These are phyloP conservation scores for Eutrigla gurnardus DNA, from an alignment of 2,797 vertebrate species.

Conservation along the genomic window DNA sequence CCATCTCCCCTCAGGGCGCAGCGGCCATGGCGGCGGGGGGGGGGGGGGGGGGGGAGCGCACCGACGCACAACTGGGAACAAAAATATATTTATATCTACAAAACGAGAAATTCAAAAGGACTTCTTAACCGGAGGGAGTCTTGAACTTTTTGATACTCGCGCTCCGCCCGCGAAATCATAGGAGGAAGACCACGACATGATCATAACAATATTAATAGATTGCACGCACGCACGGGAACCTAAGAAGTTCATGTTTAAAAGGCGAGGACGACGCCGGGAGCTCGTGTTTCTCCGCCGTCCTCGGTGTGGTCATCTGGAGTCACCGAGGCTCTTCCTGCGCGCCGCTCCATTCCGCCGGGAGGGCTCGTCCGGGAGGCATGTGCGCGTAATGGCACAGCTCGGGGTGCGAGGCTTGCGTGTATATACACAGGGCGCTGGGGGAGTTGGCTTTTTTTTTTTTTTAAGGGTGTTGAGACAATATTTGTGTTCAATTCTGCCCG, in stretches of 20 bases:
- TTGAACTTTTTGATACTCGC: slow-evolving; percentile 60
- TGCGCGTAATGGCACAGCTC: slow-evolving; percentile 71
- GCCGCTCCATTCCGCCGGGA: slow-evolving; percentile 50
- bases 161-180: slow-evolving; percentile 21
- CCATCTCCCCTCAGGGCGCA: slow-evolving; percentile 76
- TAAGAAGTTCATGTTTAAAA: slow-evolving; percentile 6
- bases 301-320: slow-evolving; percentile 18
- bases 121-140: background rate
- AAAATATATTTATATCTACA: background rate
- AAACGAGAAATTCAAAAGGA: background rate
- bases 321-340: slow-evolving; percentile 28
- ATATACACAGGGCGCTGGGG: background rate
- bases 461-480: background rate
- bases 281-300: slow-evolving; percentile 36
- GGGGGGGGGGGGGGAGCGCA: background rate
- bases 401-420: slow-evolving; percentile 21
- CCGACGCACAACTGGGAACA: background rate
- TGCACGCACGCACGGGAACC: slow-evolving; percentile 15
- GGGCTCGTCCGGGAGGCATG: slow-evolving; percentile 38
- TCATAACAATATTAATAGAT: background rate
- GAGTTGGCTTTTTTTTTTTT: slow-evolving; percentile 2
- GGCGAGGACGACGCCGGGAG: slow-evolving; percentile 22
- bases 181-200: slow-evolving; percentile 22
- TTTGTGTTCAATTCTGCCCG: background rate
- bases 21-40: slow-evolving; percentile 37